Evolutionary conservation across 2,113 vertebrate genomes (phyloP), one percentile per base, ranked within the genome.

Genomic region (Euleptes europaea): DNA sequence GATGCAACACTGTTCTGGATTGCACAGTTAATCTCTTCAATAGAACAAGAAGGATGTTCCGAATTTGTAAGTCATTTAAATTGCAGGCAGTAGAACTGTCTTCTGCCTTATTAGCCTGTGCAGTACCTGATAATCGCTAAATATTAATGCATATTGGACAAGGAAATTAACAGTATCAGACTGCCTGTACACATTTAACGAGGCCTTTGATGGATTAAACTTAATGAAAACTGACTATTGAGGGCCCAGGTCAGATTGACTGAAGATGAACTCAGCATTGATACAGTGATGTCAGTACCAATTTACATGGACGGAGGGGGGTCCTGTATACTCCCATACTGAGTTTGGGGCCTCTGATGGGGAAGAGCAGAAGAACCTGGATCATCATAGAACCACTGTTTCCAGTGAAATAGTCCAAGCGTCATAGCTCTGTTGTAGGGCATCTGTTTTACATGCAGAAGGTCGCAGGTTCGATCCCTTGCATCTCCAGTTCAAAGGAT

Each of bases 21-120:
- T 63, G 23, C 60, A 63, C 54, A 9, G 23, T 63, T 63, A 10
- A 88, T 70, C 77, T 51, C 38, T 63, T 74, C 47, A 92, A 88
- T 71, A 8, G 51, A 33, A 75, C 49, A 78, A 4, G 0, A 71
- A 74, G 80, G 75, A 49, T 0, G 0, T 90, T n/a, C 84, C 80
- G 54, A 71, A 6, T 87, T 70, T 82, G 51, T 26, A 28, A 88
- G 78, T 40, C 42, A 67, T 78, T 93, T 88, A 90, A 82, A 78
- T 2, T 79, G 14, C 54, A 81, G 84, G 86, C 87, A 87, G 82
- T 51, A 85, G 54, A 80, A 84, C 76, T 88, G 1, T 76, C 33
- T 57, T 84, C 31, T 91, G 78, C 85, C 88, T 91, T 87, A 86
- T 84, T 90, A 88, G 67, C 28, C 88, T 91, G 1, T 60, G 9